phyloP scores from a whole-genome alignment of 2,888 invertebrate genomes.

The Stenurella melanura region DNA sequence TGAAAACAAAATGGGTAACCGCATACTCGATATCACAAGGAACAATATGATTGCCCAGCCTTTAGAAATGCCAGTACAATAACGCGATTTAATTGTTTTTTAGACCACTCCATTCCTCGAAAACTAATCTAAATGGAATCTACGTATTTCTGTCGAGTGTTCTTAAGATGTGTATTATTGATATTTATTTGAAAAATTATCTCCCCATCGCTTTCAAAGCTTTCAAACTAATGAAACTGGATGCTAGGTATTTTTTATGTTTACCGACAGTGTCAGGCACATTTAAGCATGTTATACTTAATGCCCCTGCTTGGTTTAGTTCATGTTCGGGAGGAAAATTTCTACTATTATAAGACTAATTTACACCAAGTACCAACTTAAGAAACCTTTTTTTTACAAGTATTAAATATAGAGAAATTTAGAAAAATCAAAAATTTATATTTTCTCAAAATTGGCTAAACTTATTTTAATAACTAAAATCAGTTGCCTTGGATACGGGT shows the following conservation, averaged over 20 bases:
- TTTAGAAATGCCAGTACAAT: conserved; percentile 12
- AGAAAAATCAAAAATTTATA: too few relatives aligned
- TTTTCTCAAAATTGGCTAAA: too few relatives aligned
- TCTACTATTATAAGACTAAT: too few relatives aligned
- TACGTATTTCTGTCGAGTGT: background rate
- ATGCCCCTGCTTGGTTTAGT: too few relatives aligned
- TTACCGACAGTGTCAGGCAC: background rate
- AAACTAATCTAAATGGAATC: conserved; percentile 35
- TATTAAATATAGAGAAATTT: too few relatives aligned
- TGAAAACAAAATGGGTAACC: conserved; percentile 19
- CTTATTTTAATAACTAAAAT: too few relatives aligned
- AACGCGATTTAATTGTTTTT: background rate
- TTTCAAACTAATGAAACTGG: background rate
- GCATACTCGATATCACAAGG: conserved; percentile 10
- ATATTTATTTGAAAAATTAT: conserved; percentile 20
- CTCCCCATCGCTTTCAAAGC: background rate
- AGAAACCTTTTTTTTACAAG: too few relatives aligned
- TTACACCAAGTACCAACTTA: too few relatives aligned
- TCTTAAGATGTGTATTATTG: conserved; percentile 9
- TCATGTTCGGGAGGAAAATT: too few relatives aligned
- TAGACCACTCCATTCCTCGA: conserved; percentile 9
- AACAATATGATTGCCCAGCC: conserved; percentile 22
- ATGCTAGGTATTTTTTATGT: background rate
- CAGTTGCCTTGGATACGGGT: too few relatives aligned
- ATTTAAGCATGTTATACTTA: too few relatives aligned